Percentiles rank a stretch among this genome's conserved stretches.
Evolutionary conservation across 2,797 vertebrate genomes (phyloP).

Genomic region (Alosa sapidissima): DNA sequence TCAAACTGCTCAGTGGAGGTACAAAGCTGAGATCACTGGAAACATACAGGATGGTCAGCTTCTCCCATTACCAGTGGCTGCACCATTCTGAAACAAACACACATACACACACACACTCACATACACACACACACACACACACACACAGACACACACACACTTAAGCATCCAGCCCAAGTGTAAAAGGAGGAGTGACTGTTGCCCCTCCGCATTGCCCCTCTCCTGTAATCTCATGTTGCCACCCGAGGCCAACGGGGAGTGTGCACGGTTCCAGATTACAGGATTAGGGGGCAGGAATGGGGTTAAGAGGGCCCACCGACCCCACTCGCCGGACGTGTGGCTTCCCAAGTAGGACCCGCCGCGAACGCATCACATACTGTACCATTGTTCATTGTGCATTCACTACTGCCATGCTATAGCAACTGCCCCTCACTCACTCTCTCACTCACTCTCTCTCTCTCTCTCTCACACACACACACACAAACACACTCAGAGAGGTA

Average conservation of each 20-base stretch:
- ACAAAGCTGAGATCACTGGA: background rate
- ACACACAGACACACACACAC: background rate
- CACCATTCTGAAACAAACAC: background rate
- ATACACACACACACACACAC: background rate
- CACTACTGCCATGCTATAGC: background rate
- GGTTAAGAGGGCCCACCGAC: background rate
- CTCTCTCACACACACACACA: too few species aligned
- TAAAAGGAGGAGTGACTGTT: background rate
- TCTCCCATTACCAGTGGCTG: background rate
- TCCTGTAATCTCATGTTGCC: background rate
- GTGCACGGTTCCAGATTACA: background rate
- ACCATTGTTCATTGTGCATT: conserved; percentile 19
- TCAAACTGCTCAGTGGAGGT: background rate
- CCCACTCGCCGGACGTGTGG: background rate
- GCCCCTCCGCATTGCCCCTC: background rate
- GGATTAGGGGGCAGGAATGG: background rate
- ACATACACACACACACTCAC: background rate
- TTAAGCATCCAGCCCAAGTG: background rate
- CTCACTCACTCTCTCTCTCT: too few species aligned
- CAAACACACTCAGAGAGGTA: too few species aligned
- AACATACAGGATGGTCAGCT: background rate
- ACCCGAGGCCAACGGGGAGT: background rate
- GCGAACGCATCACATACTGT: background rate
- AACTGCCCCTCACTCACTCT: background rate
- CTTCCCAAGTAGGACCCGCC: background rate